phyloP scores from a whole-genome alignment of 2,888 invertebrate species.

The Andrena dorsata region DNA sequence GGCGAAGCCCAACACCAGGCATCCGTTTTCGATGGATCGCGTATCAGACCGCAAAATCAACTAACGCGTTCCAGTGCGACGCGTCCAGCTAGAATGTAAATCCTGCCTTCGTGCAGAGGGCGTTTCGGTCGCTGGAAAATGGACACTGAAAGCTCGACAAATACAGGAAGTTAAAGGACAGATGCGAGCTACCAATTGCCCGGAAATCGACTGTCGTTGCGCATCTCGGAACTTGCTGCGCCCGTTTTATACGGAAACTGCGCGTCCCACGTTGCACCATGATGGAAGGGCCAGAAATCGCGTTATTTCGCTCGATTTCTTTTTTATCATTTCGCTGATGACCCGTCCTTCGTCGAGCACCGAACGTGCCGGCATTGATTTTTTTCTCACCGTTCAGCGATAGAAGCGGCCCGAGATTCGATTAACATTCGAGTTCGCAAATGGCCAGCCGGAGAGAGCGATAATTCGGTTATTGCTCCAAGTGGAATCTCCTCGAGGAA shows the following conservation, averaged over 20 bases:
- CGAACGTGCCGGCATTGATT: slow-evolving; percentile 20
- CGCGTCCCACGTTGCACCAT: neutral
- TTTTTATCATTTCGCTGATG: neutral
- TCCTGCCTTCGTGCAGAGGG: slow-evolving; percentile 36
- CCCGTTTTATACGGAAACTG: slow-evolving; percentile 15
- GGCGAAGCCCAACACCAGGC: slow-evolving; percentile 1
- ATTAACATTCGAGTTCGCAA: slow-evolving; percentile 49
- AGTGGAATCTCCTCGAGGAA: slow-evolving; percentile 24
- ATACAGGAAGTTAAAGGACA: slow-evolving; percentile 56
- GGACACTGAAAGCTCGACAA: slow-evolving; percentile 57
- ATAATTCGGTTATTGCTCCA: slow-evolving; percentile 44
- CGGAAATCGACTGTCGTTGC: slow-evolving; percentile 47
- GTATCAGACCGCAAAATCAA: slow-evolving; percentile 46
- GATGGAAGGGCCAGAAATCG: neutral
- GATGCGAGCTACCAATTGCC: slow-evolving; percentile 49
- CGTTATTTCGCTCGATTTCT: neutral
- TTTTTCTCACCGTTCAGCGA: slow-evolving; percentile 13
- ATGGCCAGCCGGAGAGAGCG: slow-evolving; percentile 38
- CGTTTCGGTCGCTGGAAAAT: slow-evolving; percentile 48
- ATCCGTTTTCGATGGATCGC: slow-evolving; percentile 25
- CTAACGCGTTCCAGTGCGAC: slow-evolving; percentile 29
- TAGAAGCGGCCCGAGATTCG: slow-evolving; percentile 35
- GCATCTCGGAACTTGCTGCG: slow-evolving; percentile 14
- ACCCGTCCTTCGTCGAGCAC: neutral
- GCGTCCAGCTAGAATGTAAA: slow-evolving; percentile 50